phyloP scores from a whole-genome alignment of 2,113 vertebrate genomes.

The Artemisiospiza belli region DNA sequence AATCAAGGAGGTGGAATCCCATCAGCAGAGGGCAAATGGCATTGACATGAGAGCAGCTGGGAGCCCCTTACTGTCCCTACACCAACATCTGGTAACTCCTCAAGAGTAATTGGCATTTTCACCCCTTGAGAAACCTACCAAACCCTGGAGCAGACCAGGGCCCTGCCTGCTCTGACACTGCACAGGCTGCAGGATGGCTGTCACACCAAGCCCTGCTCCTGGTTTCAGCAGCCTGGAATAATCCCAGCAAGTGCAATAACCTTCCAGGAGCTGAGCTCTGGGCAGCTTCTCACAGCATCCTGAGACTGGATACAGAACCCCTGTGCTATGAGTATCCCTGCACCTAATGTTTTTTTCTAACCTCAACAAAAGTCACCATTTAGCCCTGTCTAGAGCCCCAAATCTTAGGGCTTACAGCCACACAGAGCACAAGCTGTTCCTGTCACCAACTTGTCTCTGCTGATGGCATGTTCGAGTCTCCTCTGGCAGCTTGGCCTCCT shows the following conservation, averaged over 20 bases:
- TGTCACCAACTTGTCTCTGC: not conserved
- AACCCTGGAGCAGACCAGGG: not conserved
- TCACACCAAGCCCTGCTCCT: not conserved
- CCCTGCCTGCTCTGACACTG: not conserved
- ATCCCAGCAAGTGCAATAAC: not conserved
- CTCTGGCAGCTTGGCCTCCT: not conserved
- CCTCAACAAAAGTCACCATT: not conserved
- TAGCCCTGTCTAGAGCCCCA: not conserved
- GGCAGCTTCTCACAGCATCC: not conserved
- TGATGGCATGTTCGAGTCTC: not conserved
- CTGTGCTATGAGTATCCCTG: not conserved
- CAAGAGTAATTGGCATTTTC: not conserved
- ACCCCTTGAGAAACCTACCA: not conserved
- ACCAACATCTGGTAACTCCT: not conserved
- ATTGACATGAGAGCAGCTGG: rapidly evolving
- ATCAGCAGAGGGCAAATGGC: not conserved
- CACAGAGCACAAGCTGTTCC: not conserved
- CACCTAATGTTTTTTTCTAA: not conserved
- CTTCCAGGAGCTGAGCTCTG: not conserved
- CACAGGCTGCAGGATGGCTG: not conserved
- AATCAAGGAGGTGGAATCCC: not conserved
- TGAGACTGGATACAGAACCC: not conserved
- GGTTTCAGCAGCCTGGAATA: conserved; percentile 8
- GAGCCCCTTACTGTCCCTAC: not conserved
- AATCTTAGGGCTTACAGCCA: not conserved